These are phyloP conservation scores for Orthosia gothica DNA, from an alignment of 2,888 invertebrate species.

Conservation along the genomic window DNA sequence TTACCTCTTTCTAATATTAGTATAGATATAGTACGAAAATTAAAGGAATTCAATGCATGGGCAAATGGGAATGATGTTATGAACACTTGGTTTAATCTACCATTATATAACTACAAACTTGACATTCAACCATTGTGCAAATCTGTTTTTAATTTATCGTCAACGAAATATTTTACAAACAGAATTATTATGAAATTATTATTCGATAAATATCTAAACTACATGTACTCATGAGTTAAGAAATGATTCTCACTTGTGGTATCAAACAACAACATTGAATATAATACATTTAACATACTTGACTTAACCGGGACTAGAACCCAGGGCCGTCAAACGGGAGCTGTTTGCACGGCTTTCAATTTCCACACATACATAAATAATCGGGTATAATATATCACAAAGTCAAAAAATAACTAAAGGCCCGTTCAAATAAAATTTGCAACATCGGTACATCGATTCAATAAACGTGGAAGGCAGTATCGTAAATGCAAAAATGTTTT, in stretches of 20 bases:
- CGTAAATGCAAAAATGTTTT: conserved; percentile 57
- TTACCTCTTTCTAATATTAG: no score
- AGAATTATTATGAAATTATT: conserved; percentile 26
- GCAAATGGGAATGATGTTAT: conserved; percentile 32
- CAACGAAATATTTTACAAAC: conserved; percentile 33
- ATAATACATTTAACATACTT: conserved; percentile 18
- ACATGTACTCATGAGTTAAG: conserved; percentile 48
- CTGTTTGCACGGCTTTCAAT: conserved; percentile 19
- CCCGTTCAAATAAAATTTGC: conserved; percentile 40
- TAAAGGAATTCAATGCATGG: conserved; percentile 34
- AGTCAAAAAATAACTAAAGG: conserved; percentile 61
- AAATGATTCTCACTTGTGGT: conserved; percentile 52
- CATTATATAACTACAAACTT: conserved; percentile 22
- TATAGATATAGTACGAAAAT: conserved; percentile 44
- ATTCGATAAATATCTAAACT: conserved; percentile 42
- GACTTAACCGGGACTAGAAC: conserved; percentile 34
- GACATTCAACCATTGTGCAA: conserved; percentile 50
- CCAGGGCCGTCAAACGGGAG: conserved; percentile 21
- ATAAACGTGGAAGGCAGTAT: conserved; percentile 14
- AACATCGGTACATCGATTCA: conserved; percentile 15
- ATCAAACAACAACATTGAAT: conserved; percentile 44
- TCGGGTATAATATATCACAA: conserved; percentile 69
- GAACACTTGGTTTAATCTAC: conserved; percentile 28
- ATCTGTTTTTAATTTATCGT: conserved; percentile 25
- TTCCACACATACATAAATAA: conserved; percentile 58